A percentile compares a stretch with the other conserved stretches of the same genome.
These are phyloP conservation scores for Agelaius phoeniceus DNA, from an alignment of 2,113 vertebrate genomes.

Conservation along the genomic window DNA sequence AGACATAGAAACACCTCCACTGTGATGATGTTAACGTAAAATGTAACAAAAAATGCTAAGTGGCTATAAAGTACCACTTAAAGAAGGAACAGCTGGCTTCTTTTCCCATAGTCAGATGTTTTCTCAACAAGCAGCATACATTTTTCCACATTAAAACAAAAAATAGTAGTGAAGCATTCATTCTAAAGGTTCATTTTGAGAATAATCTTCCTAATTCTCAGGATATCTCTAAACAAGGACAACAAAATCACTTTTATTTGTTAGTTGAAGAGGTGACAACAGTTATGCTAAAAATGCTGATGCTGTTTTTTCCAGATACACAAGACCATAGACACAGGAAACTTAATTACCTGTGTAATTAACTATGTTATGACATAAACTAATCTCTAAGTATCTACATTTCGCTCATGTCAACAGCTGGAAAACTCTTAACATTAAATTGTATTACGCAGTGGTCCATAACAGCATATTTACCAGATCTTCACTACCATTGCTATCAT, in stretches of 20 bases:
- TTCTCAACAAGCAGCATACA: not conserved
- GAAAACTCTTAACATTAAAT: not conserved
- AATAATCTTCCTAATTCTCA: not conserved
- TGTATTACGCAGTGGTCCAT: not conserved
- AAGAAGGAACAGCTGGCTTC: not conserved
- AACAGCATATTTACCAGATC: not conserved
- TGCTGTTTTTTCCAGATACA: not conserved
- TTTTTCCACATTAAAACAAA: not conserved
- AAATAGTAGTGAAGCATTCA: not conserved
- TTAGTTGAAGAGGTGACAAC: not conserved
- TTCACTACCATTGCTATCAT: not conserved
- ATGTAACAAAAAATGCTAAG: not conserved
- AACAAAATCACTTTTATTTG: not conserved
- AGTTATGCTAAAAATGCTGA: not conserved
- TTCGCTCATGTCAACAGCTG: not conserved
- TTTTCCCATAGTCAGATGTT: not conserved
- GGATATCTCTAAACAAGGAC: not conserved
- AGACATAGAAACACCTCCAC: not conserved
- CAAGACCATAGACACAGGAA: not conserved
- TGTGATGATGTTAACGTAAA: not conserved
- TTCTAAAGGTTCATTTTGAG: not conserved
- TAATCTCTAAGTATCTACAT: not conserved
- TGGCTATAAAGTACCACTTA: not conserved
- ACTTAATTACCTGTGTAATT: not conserved
- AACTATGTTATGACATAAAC: not conserved